Conservation (phyloP, 2,113 vertebrate genomes). For the Myrmophylax atrothorax region DNA sequence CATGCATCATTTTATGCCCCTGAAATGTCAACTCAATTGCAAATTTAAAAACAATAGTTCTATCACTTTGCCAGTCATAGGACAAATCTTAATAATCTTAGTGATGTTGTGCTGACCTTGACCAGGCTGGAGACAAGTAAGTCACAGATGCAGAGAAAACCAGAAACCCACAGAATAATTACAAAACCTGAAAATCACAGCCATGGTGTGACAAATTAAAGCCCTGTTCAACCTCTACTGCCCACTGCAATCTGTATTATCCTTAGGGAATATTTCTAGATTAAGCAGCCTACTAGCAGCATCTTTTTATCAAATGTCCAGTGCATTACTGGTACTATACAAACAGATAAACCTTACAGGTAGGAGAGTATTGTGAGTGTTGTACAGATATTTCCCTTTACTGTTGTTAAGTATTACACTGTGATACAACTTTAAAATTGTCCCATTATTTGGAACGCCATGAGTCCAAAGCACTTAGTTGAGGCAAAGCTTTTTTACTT, state of each 20-base stretch:
- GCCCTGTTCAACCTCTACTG: neutral
- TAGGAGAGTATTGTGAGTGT: neutral
- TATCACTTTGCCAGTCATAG: conserved; percentile 34
- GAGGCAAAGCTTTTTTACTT: neutral
- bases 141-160: neutral
- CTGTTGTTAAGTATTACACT: neutral
- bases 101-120: neutral
- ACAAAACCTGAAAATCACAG: conserved; percentile 2
- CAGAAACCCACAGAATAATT: neutral
- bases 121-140: neutral
- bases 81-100: neutral
- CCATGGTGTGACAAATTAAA: neutral
- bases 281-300: neutral
- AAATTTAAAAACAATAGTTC: conserved; percentile 1
- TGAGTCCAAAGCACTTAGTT: neutral
- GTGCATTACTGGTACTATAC: neutral
- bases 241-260: neutral
- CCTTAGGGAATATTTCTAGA: neutral
- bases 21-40: conserved; percentile 37
- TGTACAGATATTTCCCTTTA: neutral
- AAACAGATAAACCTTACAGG: neutral
- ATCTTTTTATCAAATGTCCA: neutral
- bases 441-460: neutral
- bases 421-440: neutral
- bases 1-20: neutral